Percentiles rank a stretch among this genome's conserved stretches.
Conservation (phyloP, 2,113 vertebrate species). For the Eudyptes chrysolophus region DNA sequence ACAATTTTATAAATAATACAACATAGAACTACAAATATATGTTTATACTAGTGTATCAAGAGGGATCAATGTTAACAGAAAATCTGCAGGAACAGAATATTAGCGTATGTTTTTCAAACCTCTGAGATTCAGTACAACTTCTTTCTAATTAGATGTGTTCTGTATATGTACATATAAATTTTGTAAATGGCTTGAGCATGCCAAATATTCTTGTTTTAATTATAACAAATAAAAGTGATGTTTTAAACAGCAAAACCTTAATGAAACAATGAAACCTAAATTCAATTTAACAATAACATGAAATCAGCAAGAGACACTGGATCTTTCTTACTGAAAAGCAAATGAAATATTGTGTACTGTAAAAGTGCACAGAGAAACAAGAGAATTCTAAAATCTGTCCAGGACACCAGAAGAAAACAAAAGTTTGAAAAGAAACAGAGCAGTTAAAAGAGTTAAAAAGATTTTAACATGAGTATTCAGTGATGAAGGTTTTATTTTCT, state of each 20-base stretch:
- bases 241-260: constrained; percentile 19
- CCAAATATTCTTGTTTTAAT: constrained; percentile 66
- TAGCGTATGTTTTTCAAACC: not conserved
- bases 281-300: constrained; percentile 45
- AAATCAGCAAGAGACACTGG: not conserved
- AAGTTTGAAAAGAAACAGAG: not conserved
- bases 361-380: not conserved
- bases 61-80: not conserved
- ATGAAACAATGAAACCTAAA: not conserved
- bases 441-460: not conserved
- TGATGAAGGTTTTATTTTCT: not conserved
- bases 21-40: not conserved
- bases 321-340: not conserved
- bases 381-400: not conserved
- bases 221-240: constrained; percentile 45
- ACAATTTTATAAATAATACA: not conserved
- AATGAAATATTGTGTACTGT: not conserved
- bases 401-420: not conserved
- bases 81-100: not conserved
- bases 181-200: constrained; percentile 43
- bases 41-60: not conserved
- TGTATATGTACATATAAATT: constrained; percentile 25
- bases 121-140: constrained; percentile 3
- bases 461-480: not conserved
- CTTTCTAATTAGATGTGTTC: constrained; percentile 50